Evolutionary conservation across 2,797 vertebrate species (phyloP).

Genomic region (Smutsia temminckii): DNA sequence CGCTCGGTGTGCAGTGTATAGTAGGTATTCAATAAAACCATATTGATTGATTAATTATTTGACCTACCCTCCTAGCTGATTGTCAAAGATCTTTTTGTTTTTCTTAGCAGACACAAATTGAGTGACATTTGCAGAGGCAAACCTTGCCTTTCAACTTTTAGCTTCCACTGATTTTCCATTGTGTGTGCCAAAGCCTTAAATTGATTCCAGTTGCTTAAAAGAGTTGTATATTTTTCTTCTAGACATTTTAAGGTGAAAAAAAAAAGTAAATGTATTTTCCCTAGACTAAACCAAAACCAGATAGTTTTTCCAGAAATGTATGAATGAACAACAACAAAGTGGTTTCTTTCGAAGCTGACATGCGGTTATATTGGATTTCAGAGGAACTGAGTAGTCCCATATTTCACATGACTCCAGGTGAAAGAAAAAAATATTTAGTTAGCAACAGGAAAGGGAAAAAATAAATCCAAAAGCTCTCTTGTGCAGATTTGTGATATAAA

Average conservation of each 20-base stretch:
- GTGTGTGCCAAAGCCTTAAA: slow-evolving; percentile 64
- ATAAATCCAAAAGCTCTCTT: slow-evolving; percentile 30
- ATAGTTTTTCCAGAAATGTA: slow-evolving; percentile 67
- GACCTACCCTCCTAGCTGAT: not conserved
- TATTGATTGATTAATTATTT: not conserved
- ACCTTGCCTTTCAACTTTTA: slow-evolving; percentile 53
- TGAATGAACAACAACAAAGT: slow-evolving; percentile 53
- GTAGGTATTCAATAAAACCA: not conserved
- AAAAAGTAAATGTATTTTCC: slow-evolving; percentile 62
- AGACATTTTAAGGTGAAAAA: slow-evolving; percentile 47
- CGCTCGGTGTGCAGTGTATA: not conserved
- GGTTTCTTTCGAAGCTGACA: slow-evolving; percentile 48
- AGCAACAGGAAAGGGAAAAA: slow-evolving; percentile 38
- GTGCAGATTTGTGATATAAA: slow-evolving; percentile 36
- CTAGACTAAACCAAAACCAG: slow-evolving; percentile 72
- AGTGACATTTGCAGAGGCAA: not conserved
- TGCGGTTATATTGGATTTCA: slow-evolving; percentile 60
- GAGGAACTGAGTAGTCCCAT: slow-evolving; percentile 1
- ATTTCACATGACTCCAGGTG: slow-evolving; percentile 46
- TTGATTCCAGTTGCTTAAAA: slow-evolving; percentile 71
- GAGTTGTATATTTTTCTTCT: slow-evolving; percentile 69
- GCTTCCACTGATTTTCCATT: slow-evolving; percentile 59
- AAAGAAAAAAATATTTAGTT: slow-evolving; percentile 55
- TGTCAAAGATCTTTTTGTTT: slow-evolving; percentile 17
- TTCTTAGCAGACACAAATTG: slow-evolving; percentile 20